Evolutionary conservation across 37 sponge, comb jelly and placozoan species (phyloP).

Genomic region (Spongia lamella): DNA sequence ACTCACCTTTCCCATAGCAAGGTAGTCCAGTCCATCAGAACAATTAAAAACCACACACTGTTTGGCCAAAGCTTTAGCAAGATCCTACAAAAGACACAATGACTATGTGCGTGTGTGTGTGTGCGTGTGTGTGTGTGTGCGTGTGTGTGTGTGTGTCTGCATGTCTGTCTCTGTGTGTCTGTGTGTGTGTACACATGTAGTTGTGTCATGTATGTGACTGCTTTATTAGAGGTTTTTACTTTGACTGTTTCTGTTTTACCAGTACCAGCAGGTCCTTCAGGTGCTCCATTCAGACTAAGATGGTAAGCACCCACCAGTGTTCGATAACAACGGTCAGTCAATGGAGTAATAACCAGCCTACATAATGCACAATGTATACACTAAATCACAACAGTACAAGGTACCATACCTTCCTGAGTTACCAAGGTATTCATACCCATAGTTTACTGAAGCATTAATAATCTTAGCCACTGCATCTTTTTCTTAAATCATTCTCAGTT

Average conservation of each 20-base stretch:
- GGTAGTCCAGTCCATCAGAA: slow-evolving; percentile 99
- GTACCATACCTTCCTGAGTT: slow-evolving; percentile 82
- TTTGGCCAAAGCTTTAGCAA: slow-evolving; percentile 91
- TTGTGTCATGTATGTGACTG: too few relatives aligned
- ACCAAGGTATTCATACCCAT: slow-evolving; percentile 97
- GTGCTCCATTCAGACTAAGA: slow-evolving; percentile 95
- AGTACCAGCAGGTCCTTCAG: slow-evolving; percentile 99
- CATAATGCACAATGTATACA: not conserved
- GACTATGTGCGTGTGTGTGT: too few relatives aligned
- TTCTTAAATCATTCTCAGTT: slow-evolving; percentile 95
- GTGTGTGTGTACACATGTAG: too few relatives aligned
- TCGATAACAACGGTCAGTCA: slow-evolving; percentile 99
- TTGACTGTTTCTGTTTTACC: slow-evolving; percentile 89
- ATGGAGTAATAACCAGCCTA: slow-evolving; percentile 97
- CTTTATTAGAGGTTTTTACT: not conserved
- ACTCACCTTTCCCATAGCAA: slow-evolving; percentile 95
- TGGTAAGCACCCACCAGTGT: slow-evolving; percentile 98
- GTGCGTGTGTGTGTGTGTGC: slow-evolving; percentile 1
- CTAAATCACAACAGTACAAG: not conserved
- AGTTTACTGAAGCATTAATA: slow-evolving; percentile 88
- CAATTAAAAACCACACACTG: slow-evolving; percentile 99
- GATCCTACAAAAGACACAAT: slow-evolving; percentile 32
- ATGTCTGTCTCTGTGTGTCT: too few relatives aligned
- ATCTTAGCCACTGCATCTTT: slow-evolving; percentile 71
- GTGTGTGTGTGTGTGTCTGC: not conserved